These are phyloP conservation scores for Clupea harengus DNA, from an alignment of 2,113 vertebrate species.

Conservation along the genomic window DNA sequence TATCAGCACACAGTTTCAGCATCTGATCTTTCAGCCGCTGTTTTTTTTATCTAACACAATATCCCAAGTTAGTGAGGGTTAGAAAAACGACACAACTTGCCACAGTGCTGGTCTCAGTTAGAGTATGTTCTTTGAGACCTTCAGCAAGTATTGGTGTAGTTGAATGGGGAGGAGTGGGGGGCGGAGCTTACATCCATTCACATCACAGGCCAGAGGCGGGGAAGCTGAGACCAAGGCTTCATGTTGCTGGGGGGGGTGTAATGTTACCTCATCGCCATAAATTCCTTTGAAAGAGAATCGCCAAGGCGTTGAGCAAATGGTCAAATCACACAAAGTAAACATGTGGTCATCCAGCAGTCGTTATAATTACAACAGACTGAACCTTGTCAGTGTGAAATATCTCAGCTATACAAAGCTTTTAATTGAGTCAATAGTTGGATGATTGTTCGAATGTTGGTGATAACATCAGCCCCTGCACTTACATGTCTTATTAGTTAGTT, in stretches of 20 bases:
- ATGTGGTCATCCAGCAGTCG: background rate
- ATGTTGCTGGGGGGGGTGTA: background rate
- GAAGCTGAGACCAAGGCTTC: background rate
- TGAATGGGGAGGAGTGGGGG: background rate
- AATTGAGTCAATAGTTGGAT: background rate
- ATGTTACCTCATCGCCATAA: background rate
- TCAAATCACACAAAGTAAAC: background rate
- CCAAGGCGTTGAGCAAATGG: conserved; percentile 2
- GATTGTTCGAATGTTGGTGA: background rate
- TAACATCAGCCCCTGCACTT: background rate
- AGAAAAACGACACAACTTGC: background rate
- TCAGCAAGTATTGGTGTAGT: background rate
- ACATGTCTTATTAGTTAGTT: too few species aligned
- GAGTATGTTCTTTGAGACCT: background rate
- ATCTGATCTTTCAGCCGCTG: background rate
- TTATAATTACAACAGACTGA: background rate
- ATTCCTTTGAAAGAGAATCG: background rate
- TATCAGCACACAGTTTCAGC: background rate
- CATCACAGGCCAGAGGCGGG: background rate
- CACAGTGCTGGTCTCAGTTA: background rate
- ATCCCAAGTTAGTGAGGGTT: background rate
- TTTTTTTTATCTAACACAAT: background rate
- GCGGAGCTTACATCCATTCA: background rate
- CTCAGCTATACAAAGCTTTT: background rate
- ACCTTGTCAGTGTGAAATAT: background rate